Evolutionary conservation across 2,797 vertebrate genomes (phyloP).

Genomic region (Merluccius polli): DNA sequence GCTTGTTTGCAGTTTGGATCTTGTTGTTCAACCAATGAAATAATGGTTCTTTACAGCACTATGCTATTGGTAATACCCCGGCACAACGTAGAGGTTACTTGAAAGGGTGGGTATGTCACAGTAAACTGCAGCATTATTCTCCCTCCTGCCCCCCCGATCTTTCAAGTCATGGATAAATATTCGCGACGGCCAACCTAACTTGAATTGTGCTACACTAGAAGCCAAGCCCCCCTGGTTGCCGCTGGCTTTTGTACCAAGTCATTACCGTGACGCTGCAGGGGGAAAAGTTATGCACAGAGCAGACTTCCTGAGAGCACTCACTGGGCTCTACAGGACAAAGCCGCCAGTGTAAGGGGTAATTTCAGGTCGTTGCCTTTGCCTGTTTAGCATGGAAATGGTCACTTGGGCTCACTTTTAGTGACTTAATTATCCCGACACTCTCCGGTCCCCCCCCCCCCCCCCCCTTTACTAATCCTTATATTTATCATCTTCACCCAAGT

Average conservation of each 20-base stretch:
- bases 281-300: slow-evolving; percentile 52
- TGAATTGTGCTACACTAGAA: slow-evolving; percentile 24
- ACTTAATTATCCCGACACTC: slow-evolving; percentile 72
- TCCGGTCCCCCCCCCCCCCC: slow-evolving; percentile 41
- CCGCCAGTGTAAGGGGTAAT: slow-evolving; percentile 66
- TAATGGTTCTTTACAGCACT: background rate
- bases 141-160: background rate
- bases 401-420: slow-evolving; percentile 65
- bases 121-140: slow-evolving; percentile 4
- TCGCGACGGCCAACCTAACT: slow-evolving; percentile 43
- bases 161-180: slow-evolving; percentile 52
- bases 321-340: slow-evolving; percentile 57
- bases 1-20: background rate
- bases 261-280: slow-evolving; percentile 53
- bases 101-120: background rate
- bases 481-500: slow-evolving; percentile 70
- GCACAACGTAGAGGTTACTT: background rate
- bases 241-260: slow-evolving; percentile 45
- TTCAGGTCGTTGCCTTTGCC: slow-evolving; percentile 57
- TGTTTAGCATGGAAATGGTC: slow-evolving; percentile 66
- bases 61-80: background rate
- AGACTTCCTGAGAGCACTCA: slow-evolving; percentile 56
- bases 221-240: slow-evolving; percentile 41
- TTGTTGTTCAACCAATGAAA: background rate
- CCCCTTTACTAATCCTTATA: slow-evolving; percentile 33